Evolutionary conservation across 2,888 invertebrate species (phyloP).

Genomic region (Spilarctia lutea): DNA sequence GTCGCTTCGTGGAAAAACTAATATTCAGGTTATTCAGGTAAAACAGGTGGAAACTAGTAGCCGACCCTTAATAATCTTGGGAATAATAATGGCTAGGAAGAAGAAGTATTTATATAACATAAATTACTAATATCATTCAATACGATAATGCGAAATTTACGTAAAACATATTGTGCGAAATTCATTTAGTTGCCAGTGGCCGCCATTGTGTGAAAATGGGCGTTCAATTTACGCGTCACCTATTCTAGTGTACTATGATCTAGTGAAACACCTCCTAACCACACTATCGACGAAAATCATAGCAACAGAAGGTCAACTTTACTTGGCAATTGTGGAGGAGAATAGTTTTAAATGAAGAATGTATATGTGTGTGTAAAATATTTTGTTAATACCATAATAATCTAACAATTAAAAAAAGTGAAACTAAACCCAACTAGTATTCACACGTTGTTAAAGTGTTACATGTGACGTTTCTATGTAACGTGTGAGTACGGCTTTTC

Average conservation of each 20-base stretch:
- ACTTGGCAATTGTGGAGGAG: background rate
- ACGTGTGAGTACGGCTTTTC: too few relatives aligned
- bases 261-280: constrained; percentile 46
- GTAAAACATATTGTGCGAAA: constrained; percentile 20
- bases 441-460: too few relatives aligned
- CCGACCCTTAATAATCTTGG: too few relatives aligned
- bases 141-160: constrained; percentile 4
- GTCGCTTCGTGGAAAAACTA: too few relatives aligned
- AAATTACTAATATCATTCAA: background rate
- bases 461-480: too few relatives aligned
- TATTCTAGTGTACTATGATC: constrained; percentile 50
- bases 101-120: too few relatives aligned
- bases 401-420: too few relatives aligned
- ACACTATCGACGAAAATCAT: constrained; percentile 14
- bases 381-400: background rate
- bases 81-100: too few relatives aligned
- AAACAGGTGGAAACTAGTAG: too few relatives aligned
- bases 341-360: background rate
- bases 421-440: too few relatives aligned
- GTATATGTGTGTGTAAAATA: background rate
- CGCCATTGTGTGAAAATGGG: constrained; percentile 48
- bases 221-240: constrained; percentile 53
- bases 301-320: constrained; percentile 24
- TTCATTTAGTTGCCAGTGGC: constrained; percentile 39
- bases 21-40: too few relatives aligned